phyloP scores from a whole-genome alignment of 1,140 invertebrate genomes.

The Aphis gossypii region DNA sequence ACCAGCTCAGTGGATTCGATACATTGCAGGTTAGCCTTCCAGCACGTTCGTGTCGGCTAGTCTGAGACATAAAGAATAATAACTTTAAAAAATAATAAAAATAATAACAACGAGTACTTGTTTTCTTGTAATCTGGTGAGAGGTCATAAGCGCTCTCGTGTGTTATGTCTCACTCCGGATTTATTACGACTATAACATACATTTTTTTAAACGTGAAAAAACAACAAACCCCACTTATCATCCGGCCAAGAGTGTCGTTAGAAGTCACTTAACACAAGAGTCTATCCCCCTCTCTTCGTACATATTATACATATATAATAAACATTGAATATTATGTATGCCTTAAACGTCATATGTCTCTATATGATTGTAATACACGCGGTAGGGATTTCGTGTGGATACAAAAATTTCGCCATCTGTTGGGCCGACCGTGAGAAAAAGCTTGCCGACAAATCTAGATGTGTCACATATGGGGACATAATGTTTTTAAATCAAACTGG shows the following conservation, averaged over 20 bases:
- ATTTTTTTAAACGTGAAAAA: slow-evolving; percentile 58
- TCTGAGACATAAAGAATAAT: slow-evolving; percentile 45
- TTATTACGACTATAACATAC: slow-evolving; percentile 56
- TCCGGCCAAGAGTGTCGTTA: slow-evolving; percentile 48
- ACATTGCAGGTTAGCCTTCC: slow-evolving; percentile 15
- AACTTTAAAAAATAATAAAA: slow-evolving; percentile 47
- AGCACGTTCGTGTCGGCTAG: neutral
- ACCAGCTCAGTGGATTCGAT: slow-evolving; percentile 16
- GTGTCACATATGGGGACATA: slow-evolving; percentile 14
- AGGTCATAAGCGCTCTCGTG: slow-evolving; percentile 54
- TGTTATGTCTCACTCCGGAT: slow-evolving; percentile 54
- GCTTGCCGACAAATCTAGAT: slow-evolving; percentile 34
- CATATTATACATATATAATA: neutral
- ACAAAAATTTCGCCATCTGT: slow-evolving; percentile 55
- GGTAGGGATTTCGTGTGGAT: slow-evolving; percentile 24
- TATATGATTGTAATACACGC: neutral
- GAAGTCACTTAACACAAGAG: slow-evolving; percentile 54
- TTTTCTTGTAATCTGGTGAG: slow-evolving; percentile 55
- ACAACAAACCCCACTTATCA: slow-evolving; percentile 55
- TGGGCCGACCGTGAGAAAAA: slow-evolving; percentile 41
- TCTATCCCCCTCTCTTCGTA: neutral
- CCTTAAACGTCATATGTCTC: slow-evolving; percentile 15
- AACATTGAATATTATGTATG: neutral
- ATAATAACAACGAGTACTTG: slow-evolving; percentile 53
- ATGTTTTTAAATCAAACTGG: neutral